Conservation (phyloP, 2,797 vertebrate species). For the Galaxias olidus region DNA sequence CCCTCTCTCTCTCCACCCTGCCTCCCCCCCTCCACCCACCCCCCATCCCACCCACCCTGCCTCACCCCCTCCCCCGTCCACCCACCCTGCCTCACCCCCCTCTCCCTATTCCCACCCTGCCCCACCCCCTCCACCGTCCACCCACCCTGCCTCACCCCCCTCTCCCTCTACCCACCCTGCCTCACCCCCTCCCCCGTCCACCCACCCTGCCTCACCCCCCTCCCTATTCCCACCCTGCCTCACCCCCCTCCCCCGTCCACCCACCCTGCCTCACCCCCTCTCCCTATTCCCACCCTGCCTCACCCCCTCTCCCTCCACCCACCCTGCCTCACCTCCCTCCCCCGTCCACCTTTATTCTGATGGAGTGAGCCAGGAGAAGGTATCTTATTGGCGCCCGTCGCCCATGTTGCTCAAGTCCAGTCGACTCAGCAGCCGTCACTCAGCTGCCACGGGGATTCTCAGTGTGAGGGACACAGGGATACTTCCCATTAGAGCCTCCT, state of each 20-base stretch:
- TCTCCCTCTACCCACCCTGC: slow-evolving; percentile 83
- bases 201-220: too few relatives aligned
- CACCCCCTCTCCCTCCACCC: slow-evolving; percentile 47
- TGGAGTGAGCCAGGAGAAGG: slow-evolving; percentile 41
- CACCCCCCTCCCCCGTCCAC: too few relatives aligned
- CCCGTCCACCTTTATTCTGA: slow-evolving; percentile 27
- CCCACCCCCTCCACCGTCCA: slow-evolving; percentile 21
- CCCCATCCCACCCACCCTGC: too few relatives aligned
- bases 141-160: slow-evolving; percentile 20
- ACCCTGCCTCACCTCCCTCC: slow-evolving; percentile 2
- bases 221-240: too few relatives aligned
- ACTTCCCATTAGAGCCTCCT: slow-evolving; percentile 38
- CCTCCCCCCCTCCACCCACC: too few relatives aligned
- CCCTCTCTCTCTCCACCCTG: slow-evolving; percentile 22
- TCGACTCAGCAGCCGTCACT: slow-evolving; percentile 17
- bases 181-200: too few relatives aligned
- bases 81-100: slow-evolving; percentile 12
- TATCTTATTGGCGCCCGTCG: slow-evolving; percentile 27
- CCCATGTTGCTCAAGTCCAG: slow-evolving; percentile 32
- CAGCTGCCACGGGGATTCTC: slow-evolving; percentile 51
- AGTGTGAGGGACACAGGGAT: slow-evolving; percentile 36
- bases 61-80: too few relatives aligned
- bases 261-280: slow-evolving; percentile 81
- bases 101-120: slow-evolving; percentile 6
- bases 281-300: slow-evolving; percentile 57